Percentiles rank a stretch among this genome's conserved stretches.
phyloP scores from a whole-genome alignment of 2,888 invertebrate species.

The Leucoma salicis region DNA sequence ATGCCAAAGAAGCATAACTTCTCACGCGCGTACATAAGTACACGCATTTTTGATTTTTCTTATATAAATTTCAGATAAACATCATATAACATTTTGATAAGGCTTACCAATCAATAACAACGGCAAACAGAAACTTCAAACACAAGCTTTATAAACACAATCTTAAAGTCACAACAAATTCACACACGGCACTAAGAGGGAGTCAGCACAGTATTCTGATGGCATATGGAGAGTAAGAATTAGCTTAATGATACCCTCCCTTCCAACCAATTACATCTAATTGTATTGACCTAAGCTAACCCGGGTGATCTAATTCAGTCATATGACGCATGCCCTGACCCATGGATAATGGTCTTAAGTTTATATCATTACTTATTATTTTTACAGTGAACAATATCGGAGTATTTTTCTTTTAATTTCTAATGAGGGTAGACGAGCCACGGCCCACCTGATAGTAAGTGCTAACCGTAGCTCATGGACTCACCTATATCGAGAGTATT shows the following conservation, averaged over 20 bases:
- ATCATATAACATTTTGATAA: too few species aligned
- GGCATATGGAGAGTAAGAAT: slow-evolving; percentile 40
- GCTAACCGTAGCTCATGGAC: too few species aligned
- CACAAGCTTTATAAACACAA: slow-evolving; percentile 10
- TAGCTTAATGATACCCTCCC: slow-evolving; percentile 58
- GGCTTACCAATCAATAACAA: background rate
- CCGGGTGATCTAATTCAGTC: slow-evolving; percentile 68
- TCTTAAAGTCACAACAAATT: slow-evolving; percentile 17
- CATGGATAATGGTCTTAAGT: slow-evolving; percentile 7
- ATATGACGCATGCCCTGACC: slow-evolving; percentile 58
- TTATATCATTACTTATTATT: background rate
- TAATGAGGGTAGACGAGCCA: too few species aligned
- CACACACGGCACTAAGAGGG: slow-evolving; percentile 21
- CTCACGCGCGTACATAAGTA: too few species aligned
- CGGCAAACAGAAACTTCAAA: background rate
- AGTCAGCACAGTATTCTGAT: slow-evolving; percentile 30
- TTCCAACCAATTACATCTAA: slow-evolving; percentile 69
- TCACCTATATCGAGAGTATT: too few species aligned
- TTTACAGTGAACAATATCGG: too few species aligned
- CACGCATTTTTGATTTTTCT: too few species aligned
- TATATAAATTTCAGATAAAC: too few species aligned
- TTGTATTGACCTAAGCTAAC: slow-evolving; percentile 80
- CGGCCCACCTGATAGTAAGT: too few species aligned
- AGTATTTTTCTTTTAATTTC: too few species aligned
- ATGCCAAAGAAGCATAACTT: too few species aligned